A percentile compares a stretch with the other conserved stretches of the same genome.
phyloP scores from a whole-genome alignment of 2,797 vertebrate genomes.

The Mionectes olivaceus region DNA sequence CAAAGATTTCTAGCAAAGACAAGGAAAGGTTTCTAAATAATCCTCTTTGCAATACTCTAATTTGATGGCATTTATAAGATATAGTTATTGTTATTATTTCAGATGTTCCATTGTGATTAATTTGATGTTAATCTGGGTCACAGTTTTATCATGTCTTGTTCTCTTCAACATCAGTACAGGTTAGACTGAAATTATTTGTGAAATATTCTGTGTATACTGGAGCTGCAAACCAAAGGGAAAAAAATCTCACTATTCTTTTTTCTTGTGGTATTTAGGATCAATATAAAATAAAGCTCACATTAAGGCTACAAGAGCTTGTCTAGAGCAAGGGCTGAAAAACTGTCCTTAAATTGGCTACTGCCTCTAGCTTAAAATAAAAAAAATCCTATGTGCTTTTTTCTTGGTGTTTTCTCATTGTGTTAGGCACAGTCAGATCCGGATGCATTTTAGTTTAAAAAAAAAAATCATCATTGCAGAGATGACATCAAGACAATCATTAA shows the following conservation, averaged over 20 bases:
- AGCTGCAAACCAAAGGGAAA: background rate
- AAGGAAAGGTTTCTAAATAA: background rate
- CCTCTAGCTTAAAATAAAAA: background rate
- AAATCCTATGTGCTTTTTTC: background rate
- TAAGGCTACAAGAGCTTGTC: background rate
- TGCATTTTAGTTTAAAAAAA: background rate
- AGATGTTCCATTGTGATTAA: background rate
- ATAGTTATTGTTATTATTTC: background rate
- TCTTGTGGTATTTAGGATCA: background rate
- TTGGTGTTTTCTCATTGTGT: background rate
- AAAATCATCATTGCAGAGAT: background rate
- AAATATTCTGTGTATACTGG: background rate
- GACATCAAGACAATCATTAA: background rate
- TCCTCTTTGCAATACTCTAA: background rate
- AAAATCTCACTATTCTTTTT: background rate
- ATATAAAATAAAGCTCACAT: background rate
- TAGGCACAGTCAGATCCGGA: background rate
- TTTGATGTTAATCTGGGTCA: background rate
- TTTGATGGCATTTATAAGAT: background rate
- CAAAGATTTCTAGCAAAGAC: background rate
- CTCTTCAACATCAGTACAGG: background rate
- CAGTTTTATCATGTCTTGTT: background rate
- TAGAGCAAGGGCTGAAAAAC: background rate
- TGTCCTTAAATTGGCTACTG: background rate
- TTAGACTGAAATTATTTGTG: background rate